These are phyloP conservation scores for Nemapogon koenigi DNA, from an alignment of 2,888 invertebrate genomes.

Conservation along the genomic window DNA sequence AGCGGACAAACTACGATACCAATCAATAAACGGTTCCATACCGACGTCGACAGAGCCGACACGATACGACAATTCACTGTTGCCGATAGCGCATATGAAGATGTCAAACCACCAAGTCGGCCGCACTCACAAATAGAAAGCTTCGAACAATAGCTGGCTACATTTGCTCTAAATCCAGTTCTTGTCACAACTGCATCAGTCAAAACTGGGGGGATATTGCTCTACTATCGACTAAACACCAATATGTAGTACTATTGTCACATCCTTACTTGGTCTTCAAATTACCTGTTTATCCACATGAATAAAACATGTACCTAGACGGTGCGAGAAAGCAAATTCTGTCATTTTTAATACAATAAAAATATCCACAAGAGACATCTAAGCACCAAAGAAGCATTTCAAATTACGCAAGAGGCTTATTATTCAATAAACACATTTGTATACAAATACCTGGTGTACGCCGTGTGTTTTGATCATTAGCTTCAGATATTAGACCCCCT, in stretches of 20 bases:
- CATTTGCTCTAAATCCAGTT: conserved; percentile 28
- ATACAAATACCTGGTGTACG: conserved; percentile 40
- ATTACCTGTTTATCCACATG: conserved; percentile 24
- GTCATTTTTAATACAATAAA: conserved; percentile 19
- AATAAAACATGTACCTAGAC: conserved; percentile 26
- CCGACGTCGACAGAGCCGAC: conserved; percentile 52
- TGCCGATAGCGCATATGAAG: conserved; percentile 54
- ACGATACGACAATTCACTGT: conserved; percentile 61
- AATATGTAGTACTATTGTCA: too few species aligned
- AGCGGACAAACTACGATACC: conserved; percentile 62
- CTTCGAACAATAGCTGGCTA: conserved; percentile 45
- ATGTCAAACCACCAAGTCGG: conserved; percentile 43
- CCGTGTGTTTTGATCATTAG: conserved; percentile 46
- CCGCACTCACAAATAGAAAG: conserved; percentile 42
- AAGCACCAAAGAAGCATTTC: conserved; percentile 31
- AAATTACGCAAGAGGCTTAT: conserved; percentile 39
- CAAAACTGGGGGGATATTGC: too few species aligned
- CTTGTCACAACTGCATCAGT: too few species aligned
- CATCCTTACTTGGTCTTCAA: too few species aligned
- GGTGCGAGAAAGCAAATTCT: conserved; percentile 24
- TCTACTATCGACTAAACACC: too few species aligned
- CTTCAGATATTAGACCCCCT: conserved; percentile 44
- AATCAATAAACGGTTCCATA: conserved; percentile 65
- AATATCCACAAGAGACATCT: conserved; percentile 29
- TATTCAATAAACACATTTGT: conserved; percentile 47